Evolutionary conservation across 2,888 invertebrate genomes (phyloP).

Genomic region (Tetranychus piercei): DNA sequence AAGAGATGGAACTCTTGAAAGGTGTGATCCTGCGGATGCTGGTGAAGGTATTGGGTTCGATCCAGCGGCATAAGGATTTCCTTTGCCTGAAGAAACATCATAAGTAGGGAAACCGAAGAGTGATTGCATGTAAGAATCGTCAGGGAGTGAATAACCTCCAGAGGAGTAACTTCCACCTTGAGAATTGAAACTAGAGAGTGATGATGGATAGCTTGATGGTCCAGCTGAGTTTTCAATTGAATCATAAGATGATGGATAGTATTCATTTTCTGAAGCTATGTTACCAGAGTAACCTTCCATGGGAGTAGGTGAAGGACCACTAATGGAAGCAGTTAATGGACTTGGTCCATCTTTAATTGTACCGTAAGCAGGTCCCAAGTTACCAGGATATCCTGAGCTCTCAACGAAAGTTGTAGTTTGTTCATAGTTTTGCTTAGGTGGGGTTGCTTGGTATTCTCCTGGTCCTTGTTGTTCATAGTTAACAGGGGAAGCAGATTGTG

Average conservation of each 20-base stretch:
- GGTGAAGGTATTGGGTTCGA: not conserved
- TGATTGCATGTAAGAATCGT: constrained; percentile 1
- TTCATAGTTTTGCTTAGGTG: not conserved
- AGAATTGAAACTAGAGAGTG: not conserved
- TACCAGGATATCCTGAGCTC: not conserved
- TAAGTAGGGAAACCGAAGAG: not conserved
- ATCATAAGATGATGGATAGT: not conserved
- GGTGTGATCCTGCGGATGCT: not conserved
- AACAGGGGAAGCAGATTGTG: not conserved
- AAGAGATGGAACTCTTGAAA: not conserved
- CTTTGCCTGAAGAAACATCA: not conserved
- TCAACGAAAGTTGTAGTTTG: constrained; percentile 1
- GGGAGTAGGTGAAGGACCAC: not conserved
- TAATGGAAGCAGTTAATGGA: not conserved
- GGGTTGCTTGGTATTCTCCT: not conserved
- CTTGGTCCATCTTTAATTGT: not conserved
- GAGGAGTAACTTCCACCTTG: not conserved
- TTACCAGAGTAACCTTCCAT: constrained; percentile 2
- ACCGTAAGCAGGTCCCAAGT: not conserved
- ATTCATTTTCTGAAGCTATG: not conserved
- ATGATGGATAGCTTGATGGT: not conserved
- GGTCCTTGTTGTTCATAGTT: not conserved
- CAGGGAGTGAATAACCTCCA: constrained; percentile 4
- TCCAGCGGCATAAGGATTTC: not conserved
- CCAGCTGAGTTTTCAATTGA: not conserved